Evolutionary conservation across 2,797 vertebrate species (phyloP).

Genomic region (Gambusia yucatana): DNA sequence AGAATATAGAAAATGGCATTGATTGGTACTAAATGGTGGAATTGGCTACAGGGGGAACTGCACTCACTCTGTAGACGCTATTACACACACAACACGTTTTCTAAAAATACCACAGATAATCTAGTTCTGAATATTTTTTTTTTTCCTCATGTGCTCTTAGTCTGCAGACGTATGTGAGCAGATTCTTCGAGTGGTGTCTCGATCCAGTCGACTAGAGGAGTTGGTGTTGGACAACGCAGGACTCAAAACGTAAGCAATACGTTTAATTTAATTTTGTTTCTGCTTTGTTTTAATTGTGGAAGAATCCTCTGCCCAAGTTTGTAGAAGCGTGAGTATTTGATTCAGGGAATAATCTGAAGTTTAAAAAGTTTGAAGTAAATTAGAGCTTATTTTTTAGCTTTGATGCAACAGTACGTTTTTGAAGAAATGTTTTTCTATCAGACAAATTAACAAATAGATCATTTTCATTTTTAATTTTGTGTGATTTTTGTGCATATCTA

Average conservation of each 20-base stretch:
- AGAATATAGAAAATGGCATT: not conserved
- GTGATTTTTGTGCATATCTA: not conserved
- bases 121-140: not conserved
- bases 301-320: not conserved
- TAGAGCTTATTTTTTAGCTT: not conserved
- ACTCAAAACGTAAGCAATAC: constrained; percentile 89
- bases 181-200: constrained; percentile 91
- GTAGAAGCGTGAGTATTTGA: not conserved
- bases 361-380: not conserved
- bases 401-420: not conserved
- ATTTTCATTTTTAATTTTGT: not conserved
- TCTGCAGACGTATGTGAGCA: constrained; percentile 95
- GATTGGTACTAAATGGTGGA: not conserved
- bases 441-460: not conserved
- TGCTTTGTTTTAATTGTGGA: not conserved
- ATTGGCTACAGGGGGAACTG: not conserved
- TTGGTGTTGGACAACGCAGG: constrained; percentile 94
- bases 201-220: constrained; percentile 92
- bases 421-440: not conserved
- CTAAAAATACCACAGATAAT: not conserved
- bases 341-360: not conserved
- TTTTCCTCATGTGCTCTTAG: constrained; percentile 67
- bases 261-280: not conserved
- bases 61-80: not conserved
- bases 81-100: not conserved